phyloP scores from a whole-genome alignment of 2,888 invertebrate genomes.

The Mythimna pallens region DNA sequence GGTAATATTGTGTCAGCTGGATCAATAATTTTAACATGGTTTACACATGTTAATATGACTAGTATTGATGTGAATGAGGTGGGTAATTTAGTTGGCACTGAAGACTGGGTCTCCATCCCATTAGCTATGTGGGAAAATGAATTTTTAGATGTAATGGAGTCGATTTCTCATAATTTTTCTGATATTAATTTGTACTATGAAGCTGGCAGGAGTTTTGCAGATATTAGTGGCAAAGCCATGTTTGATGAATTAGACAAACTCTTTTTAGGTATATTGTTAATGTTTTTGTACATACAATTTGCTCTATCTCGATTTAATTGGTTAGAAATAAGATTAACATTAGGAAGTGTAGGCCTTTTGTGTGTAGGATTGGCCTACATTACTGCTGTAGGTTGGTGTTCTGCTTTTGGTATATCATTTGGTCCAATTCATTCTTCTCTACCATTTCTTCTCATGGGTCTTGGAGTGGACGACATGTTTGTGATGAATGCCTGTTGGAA shows the following conservation, averaged over 20 bases:
- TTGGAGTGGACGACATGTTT: conserved; percentile 96
- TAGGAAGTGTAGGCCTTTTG: conserved; percentile 93
- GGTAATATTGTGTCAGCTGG: conserved; percentile 92
- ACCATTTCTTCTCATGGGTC: conserved; percentile 95
- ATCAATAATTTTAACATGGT: conserved; percentile 92
- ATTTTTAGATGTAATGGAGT: conserved; percentile 87
- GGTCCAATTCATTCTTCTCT: conserved; percentile 96
- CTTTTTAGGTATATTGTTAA: conserved; percentile 92
- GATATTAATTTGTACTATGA: conserved; percentile 89
- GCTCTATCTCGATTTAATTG: conserved; percentile 94
- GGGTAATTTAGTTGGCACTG: conserved; percentile 94
- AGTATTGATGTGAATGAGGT: conserved; percentile 92
- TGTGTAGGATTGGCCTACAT: conserved; percentile 94
- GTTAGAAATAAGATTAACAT: conserved; percentile 92
- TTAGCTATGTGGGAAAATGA: conserved; percentile 91
- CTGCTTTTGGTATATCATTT: conserved; percentile 93
- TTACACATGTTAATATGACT: conserved; percentile 92
- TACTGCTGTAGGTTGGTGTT: conserved; percentile 93
- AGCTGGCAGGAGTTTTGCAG: conserved; percentile 94
- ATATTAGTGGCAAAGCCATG: conserved; percentile 93
- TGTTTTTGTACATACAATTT: conserved; percentile 94
- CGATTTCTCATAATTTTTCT: conserved; percentile 74
- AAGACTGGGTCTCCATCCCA: conserved; percentile 93
- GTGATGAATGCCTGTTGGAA: conserved; percentile 95
- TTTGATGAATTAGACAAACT: conserved; percentile 94